Evolutionary conservation across 2,113 vertebrate species (phyloP), one percentile per base, ranked within the genome.

Genomic region (Alouatta palliata): DNA sequence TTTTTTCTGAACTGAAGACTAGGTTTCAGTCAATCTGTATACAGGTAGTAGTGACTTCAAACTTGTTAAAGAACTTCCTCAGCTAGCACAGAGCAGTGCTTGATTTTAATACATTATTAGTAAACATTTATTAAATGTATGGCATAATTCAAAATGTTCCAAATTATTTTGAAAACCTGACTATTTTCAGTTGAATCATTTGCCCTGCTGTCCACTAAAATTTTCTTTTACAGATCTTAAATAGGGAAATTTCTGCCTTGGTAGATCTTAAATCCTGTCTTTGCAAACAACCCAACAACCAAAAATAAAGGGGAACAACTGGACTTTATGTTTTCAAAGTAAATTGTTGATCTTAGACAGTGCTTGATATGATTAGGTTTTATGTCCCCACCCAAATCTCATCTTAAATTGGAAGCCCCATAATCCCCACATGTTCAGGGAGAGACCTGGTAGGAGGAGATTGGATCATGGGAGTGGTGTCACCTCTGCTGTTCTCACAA

Each of bases 311-410:
- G 20, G 4, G 73, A 83, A 54, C 13, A 21, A 58, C 81, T 90
- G 13, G 20, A 30, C 96, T 92, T 82, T 73, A 91, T 80, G 35
- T 91, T 95, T 95, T 64, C 16, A 79, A 94, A 94, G 45, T 64
- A 90, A 49, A 7, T 71, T 86, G 40, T 84, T 84, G 54, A 95
- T 84, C 68, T 93, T 86, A 91, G 19, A 19, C 30, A 68, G 32
- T 81, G 77, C 21, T 80, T 58, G 45, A 64, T 64, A 64, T 64
- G 61, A 27, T 64, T 64, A 14, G 27, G 61, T 64, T 64, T 64
- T 64, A 64, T 32, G 61, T 64, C 27, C 27, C 61, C 27, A 32
- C 61, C 61, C 61, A 64, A 64, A 14, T 64, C 61, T 32, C 61
- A 64, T 32, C 30, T 64, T 64, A 27, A 64, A 64, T 32, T 64